Conservation (phyloP, 2,113 vertebrate species). For the Blennius ocellaris region DNA sequence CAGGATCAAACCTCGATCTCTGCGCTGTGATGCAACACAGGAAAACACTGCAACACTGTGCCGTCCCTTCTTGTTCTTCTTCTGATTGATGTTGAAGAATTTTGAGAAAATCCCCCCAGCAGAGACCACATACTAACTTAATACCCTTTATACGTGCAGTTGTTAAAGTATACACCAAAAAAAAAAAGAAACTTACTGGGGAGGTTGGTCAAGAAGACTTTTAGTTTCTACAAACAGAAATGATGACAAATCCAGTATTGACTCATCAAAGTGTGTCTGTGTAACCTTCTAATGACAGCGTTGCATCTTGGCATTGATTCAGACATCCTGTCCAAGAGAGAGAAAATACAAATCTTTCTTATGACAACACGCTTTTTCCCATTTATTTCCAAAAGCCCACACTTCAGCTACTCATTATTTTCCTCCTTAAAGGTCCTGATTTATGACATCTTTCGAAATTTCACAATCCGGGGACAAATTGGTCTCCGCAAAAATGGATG, state of each 20-base stretch:
- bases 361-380: constrained; percentile 55
- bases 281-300: constrained; percentile 53
- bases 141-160: too few species aligned
- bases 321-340: constrained; percentile 47
- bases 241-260: constrained; percentile 25
- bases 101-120: too few species aligned
- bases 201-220: too few species aligned
- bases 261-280: constrained; percentile 56
- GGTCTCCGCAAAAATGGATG: constrained; percentile 72
- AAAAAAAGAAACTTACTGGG: too few species aligned
- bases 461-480: constrained; percentile 80
- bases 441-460: constrained; percentile 74
- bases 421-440: constrained; percentile 69
- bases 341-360: constrained; percentile 50
- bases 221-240: too few species aligned
- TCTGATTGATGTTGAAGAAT: too few species aligned
- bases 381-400: constrained; percentile 65
- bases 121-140: too few species aligned
- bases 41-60: too few species aligned
- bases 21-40: too few species aligned
- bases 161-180: too few species aligned
- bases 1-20: too few species aligned
- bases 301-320: constrained; percentile 51
- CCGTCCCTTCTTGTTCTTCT: too few species aligned
- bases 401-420: constrained; percentile 63